Conservation (phyloP, 1,140 invertebrate genomes). For the Neoseiulus cucumeris region DNA sequence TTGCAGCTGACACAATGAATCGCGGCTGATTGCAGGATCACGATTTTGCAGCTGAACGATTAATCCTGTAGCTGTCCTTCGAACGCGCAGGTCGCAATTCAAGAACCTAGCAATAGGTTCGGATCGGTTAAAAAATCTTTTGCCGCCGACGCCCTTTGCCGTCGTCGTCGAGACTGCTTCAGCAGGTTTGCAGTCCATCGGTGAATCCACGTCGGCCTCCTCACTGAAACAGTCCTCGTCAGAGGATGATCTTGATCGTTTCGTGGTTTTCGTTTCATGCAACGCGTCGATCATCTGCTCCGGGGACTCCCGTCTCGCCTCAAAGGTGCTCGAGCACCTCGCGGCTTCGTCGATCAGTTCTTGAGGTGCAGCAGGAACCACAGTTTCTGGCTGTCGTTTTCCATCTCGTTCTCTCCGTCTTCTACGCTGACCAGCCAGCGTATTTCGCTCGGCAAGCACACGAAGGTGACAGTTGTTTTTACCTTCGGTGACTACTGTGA, state of each 20-base stretch:
- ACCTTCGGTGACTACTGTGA: neutral
- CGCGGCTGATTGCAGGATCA: neutral
- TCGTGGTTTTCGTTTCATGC: neutral
- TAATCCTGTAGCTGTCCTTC: neutral
- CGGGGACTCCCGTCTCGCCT: neutral
- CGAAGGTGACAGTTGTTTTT: constrained; percentile 1
- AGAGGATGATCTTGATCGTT: neutral
- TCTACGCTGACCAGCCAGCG: neutral
- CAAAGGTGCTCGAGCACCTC: neutral
- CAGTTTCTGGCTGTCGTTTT: neutral
- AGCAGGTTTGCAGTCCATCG: neutral
- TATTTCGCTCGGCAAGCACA: neutral
- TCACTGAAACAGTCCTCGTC: neutral
- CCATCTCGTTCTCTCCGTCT: neutral
- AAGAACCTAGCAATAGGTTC: neutral
- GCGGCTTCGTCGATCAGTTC: neutral
- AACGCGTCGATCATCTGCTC: neutral
- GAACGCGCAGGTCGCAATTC: neutral
- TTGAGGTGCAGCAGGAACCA: neutral
- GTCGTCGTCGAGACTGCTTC: neutral
- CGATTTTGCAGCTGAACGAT: constrained; percentile 2
- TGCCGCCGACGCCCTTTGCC: neutral
- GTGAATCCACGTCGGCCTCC: neutral
- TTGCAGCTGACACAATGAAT: constrained; percentile 1
- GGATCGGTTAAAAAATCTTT: too few species aligned